Percentiles rank a stretch among this genome's conserved stretches.
Conservation (phyloP, 1,140 invertebrate genomes). For the Mya arenaria region DNA sequence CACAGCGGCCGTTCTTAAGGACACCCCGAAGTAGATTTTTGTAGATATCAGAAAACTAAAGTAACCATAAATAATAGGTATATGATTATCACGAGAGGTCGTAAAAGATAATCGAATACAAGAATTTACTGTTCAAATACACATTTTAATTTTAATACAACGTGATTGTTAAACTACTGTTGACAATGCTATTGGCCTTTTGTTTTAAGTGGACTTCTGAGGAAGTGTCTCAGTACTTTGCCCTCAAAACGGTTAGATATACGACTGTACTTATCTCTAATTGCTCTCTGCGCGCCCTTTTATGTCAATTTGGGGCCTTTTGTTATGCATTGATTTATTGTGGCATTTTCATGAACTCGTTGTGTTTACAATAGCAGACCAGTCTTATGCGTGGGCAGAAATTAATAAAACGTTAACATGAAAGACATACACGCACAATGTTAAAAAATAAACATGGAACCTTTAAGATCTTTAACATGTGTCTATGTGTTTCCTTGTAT, state of each 20-base stretch:
- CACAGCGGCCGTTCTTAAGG: too few species aligned
- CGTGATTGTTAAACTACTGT: constrained; percentile 45
- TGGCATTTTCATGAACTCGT: too few species aligned
- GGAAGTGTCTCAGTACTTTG: constrained; percentile 26
- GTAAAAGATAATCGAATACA: constrained; percentile 47
- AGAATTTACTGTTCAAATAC: constrained; percentile 54
- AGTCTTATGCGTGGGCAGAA: too few species aligned
- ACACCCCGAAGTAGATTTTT: too few species aligned
- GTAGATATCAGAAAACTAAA: background rate
- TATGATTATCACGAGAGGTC: constrained; percentile 24
- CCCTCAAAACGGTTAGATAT: background rate
- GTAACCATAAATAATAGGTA: constrained; percentile 36
- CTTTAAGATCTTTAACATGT: too few species aligned
- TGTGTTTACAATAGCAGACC: too few species aligned
- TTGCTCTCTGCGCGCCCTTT: background rate
- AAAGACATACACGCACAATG: too few species aligned
- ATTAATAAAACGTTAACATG: too few species aligned
- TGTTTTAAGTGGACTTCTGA: constrained; percentile 38
- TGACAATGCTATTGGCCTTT: constrained; percentile 34
- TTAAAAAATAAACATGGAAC: too few species aligned
- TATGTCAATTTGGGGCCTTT: too few species aligned
- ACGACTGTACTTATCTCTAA: background rate
- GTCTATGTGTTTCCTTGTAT: too few species aligned
- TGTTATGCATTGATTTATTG: too few species aligned
- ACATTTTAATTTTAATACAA: constrained; percentile 54